Base-by-base conservation (phyloP, 2,113 vertebrate species). In the Scartelaos histophorus region DNA sequence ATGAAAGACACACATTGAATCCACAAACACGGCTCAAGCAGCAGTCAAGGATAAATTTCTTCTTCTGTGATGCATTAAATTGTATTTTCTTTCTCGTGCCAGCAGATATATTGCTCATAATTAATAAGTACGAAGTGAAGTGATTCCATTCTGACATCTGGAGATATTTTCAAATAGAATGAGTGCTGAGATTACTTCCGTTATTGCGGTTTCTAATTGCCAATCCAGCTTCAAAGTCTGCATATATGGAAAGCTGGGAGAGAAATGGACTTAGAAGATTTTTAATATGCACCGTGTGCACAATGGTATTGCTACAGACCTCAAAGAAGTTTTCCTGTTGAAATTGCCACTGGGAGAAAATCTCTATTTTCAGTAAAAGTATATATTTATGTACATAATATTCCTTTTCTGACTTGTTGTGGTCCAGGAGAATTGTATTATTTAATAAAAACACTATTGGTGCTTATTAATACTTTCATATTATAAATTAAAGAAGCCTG, bases 111-210 rank as follows among this genome's bases (percentile, higher is more conserved):
- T 61, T 45, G 64, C 66, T 58, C 68, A 38, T 82, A 80, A 89
- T 91, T 89, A 87, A 88, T 85, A 87, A 87, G 87, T 77, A 87
- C 82, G 76, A 85, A 81, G 80, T 73, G 60, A 61, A 62, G 60
- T 9, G 2, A 69, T 78, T 78, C 79, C 54, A 62, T 46, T 61
- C 57, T 47, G 5, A 74, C 60, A 78, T 82, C 66, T 72, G 60
- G 74, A 80, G 68, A 57, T 43, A 49, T 66, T 69, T 77, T 62
- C 10, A 29, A 11, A 76, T 46, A 69, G 0, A 46, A 12, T 46
- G 45, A 22, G 29, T 16, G 58, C 10, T 67, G 16, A 46, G 47
- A 49, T 71, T 67, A 34, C 60, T 71, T 62, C 60, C 19, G n/a
- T 60, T 69, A 35, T 34, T 62, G 7, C 25, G 16, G 60, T 66